Evolutionary conservation across 2,113 vertebrate species (phyloP).

Genomic region (Phaethon lepturus): DNA sequence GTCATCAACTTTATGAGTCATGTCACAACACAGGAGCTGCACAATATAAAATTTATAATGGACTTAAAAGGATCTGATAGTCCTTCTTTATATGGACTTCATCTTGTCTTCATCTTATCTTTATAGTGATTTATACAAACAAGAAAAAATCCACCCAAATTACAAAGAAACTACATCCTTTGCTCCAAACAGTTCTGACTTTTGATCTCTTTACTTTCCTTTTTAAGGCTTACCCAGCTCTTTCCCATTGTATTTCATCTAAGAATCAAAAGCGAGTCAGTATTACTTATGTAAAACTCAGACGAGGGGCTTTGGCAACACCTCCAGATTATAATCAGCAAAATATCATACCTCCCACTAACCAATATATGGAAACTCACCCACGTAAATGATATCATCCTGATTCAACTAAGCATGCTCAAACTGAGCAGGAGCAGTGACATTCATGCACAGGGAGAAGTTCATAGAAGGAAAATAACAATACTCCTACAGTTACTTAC

Average conservation of each 20-base stretch:
- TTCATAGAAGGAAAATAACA: slow-evolving; percentile 33
- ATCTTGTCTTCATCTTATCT: background rate
- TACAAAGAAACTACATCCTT: background rate
- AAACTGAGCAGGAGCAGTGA: slow-evolving; percentile 28
- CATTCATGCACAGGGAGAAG: background rate
- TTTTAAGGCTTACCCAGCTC: background rate
- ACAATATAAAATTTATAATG: background rate
- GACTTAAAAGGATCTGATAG: background rate
- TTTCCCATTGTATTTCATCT: slow-evolving; percentile 1
- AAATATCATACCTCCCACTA: slow-evolving; percentile 69
- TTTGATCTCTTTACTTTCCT: background rate
- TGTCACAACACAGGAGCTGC: background rate
- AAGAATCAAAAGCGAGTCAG: slow-evolving; percentile 33
- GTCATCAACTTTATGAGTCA: background rate
- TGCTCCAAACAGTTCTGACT: background rate
- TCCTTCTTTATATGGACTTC: background rate
- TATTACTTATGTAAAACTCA: slow-evolving; percentile 29
- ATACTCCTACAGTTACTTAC: slow-evolving; percentile 30
- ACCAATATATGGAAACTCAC: slow-evolving; percentile 61
- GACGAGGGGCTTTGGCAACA: slow-evolving; percentile 52
- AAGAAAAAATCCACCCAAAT: background rate
- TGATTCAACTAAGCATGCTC: slow-evolving; percentile 41
- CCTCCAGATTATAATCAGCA: slow-evolving; percentile 57
- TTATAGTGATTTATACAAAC: background rate
- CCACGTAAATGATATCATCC: slow-evolving; percentile 46